Evolutionary conservation across 2,888 invertebrate species (phyloP), one percentile per base, ranked within the genome.

Genomic region (Caenorhabditis japonica): DNA sequence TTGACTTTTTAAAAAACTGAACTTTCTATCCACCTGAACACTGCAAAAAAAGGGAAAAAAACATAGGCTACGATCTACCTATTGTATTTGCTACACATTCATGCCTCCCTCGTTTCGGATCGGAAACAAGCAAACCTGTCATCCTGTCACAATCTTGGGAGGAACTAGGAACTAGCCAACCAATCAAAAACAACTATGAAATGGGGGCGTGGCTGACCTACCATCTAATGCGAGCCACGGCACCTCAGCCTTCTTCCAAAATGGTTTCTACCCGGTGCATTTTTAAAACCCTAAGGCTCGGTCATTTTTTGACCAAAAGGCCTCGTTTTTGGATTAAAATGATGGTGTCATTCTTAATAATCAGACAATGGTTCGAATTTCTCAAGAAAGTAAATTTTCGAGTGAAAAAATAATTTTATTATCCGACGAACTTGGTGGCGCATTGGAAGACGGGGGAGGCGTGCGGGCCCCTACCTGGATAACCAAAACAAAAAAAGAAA

Each of bases 1-100:
- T 66, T 66, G 56, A 66, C n/a, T n/a, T n/a, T n/a, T 66, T 66
- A 66, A 66, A 66, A 66, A 66, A 39, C 10, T 34, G 66, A 56
- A 56, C 41, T 30, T 33, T 27, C 39, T 25, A 33, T n/a, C 49
- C 25, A n/a, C 25, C 33, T 33, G n/a, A 3, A 8, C 44, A 43
- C n/a, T 30, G n/a, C 23, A 19, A 41, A 56, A 66, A 10, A 30
- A n/a, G 10, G 4, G 38, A 38, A 13, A 38, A n/a, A 13, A 43
- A 3, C 13, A 2, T 27, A 4, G 44, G 13, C 4, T 23, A 21
- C 12, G 4, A 25, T 1, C 5, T 46, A 7, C 41, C 27, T 3
- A 33, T n/a, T 36, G 27, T 39, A 41, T 56, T 56, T 56, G 66
- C 53, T 51, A 66, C 56, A 66, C 49, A 51, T 51, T 51, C 36